phyloP scores from a whole-genome alignment of 2,888 invertebrate genomes.

The Zootermopsis nevadensis region DNA sequence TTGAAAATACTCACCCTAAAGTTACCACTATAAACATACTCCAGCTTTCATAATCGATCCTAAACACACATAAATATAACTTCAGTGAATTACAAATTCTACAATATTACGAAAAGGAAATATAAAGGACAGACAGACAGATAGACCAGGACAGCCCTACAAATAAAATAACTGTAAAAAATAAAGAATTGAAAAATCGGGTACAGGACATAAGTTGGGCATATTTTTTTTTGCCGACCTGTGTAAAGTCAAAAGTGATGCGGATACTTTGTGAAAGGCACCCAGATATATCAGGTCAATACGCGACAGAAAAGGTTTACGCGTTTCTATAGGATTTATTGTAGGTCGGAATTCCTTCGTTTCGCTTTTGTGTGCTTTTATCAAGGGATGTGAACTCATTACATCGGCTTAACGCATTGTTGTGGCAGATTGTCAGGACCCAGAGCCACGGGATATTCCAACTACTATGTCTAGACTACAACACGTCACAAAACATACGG shows the following conservation, averaged over 20 bases:
- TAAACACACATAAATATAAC: not conserved
- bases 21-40: not conserved
- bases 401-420: constrained; percentile 33
- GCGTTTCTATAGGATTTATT: constrained; percentile 30
- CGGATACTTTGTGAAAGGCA: not conserved
- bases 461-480: not conserved
- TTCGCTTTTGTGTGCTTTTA: not conserved
- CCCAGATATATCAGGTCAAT: constrained; percentile 23
- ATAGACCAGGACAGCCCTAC: not conserved
- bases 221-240: not conserved
- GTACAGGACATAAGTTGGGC: not conserved
- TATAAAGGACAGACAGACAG: not conserved
- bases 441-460: not conserved
- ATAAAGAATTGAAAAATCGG: not conserved
- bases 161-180: not conserved
- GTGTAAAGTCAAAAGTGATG: constrained; percentile 3
- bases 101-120: not conserved
- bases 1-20: not conserved
- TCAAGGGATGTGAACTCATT: constrained; percentile 25
- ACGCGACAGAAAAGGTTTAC: constrained; percentile 38
- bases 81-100: not conserved
- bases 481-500: not conserved
- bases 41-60: not conserved
- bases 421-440: constrained; percentile 28
- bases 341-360: not conserved